Conservation (phyloP, 30 jellyfish, hydroid and myxozoan genomes). For the Morbakka virulenta region DNA sequence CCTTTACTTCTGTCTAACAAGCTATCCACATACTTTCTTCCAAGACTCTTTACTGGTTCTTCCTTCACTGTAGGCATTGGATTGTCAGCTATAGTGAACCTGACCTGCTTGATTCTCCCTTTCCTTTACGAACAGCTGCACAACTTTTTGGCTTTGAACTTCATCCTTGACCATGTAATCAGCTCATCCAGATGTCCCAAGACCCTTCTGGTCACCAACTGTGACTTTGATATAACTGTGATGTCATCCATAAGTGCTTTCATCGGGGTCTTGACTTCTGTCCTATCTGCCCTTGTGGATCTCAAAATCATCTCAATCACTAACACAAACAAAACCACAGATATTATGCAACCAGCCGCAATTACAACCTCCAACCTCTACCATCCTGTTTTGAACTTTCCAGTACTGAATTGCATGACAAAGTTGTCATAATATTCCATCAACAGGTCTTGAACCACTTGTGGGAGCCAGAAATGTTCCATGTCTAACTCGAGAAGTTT, state of each 20-base stretch:
- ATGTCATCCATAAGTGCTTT: neutral
- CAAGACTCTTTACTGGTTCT: neutral
- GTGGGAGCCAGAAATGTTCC: neutral
- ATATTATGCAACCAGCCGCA: conserved; percentile 3
- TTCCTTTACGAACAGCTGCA: neutral
- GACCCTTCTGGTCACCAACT: neutral
- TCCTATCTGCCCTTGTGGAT: neutral
- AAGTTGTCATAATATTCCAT: neutral
- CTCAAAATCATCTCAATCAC: neutral
- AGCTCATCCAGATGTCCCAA: neutral
- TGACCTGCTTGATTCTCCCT: neutral
- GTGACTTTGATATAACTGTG: neutral
- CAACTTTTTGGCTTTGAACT: neutral
- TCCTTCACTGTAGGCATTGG: neutral
- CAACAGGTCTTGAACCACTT: neutral
- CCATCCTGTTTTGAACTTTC: neutral
- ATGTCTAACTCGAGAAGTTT: neutral
- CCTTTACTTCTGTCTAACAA: neutral
- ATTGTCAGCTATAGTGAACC: neutral
- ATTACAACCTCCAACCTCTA: neutral
- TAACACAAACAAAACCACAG: neutral
- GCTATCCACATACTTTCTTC: neutral
- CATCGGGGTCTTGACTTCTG: neutral
- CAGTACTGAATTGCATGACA: neutral
- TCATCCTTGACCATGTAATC: neutral